phyloP scores from a whole-genome alignment of 1,140 invertebrate genomes.

The Telenomus remus region DNA sequence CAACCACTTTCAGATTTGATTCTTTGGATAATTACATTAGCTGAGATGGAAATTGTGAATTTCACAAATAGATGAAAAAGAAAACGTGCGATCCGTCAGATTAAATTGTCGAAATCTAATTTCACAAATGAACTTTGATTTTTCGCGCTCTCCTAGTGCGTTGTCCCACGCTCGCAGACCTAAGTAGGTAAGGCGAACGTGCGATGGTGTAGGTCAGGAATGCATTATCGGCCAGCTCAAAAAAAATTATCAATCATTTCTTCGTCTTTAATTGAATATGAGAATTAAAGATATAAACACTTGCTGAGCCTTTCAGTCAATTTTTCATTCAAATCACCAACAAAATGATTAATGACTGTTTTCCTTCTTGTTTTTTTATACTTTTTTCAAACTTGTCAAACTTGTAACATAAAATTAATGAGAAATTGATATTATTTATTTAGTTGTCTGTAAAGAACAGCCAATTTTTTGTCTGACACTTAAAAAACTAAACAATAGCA shows the following conservation, averaged over 20 bases:
- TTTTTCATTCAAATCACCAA: conserved; percentile 4
- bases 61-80: too few species aligned
- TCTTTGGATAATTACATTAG: too few species aligned
- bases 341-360: conserved; percentile 11
- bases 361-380: conserved; percentile 27
- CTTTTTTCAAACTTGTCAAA: too few species aligned
- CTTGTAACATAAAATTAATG: too few species aligned
- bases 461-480: too few species aligned
- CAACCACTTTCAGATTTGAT: too few species aligned
- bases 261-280: conserved; percentile 27
- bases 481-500: too few species aligned
- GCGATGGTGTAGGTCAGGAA: conserved; percentile 48
- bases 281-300: conserved; percentile 19
- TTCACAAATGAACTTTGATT: conserved; percentile 23
- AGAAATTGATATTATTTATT: too few species aligned
- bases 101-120: conserved; percentile 17
- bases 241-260: conserved; percentile 46
- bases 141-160: conserved; percentile 26
- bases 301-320: conserved; percentile 1
- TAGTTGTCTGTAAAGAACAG: too few species aligned
- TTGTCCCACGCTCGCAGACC: conserved; percentile 41
- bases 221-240: conserved; percentile 38
- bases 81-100: conserved; percentile 6
- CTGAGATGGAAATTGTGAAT: too few species aligned
- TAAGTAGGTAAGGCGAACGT: conserved; percentile 57